Evolutionary conservation across 1,140 invertebrate species (phyloP), one percentile per base, ranked within the genome.

Genomic region (Drosophila biarmipes): DNA sequence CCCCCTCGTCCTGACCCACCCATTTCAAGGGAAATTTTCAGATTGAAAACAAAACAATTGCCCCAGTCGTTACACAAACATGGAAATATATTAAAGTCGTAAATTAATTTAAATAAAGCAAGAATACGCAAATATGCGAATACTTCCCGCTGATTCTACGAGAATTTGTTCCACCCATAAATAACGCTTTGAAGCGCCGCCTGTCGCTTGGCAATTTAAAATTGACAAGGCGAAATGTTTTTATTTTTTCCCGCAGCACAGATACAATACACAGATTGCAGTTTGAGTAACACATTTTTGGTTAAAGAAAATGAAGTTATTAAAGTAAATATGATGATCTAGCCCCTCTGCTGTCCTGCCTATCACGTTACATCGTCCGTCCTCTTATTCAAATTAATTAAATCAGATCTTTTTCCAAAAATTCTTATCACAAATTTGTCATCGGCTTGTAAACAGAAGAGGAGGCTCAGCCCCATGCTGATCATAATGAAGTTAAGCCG

Each of bases 381-480:
- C 37, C 10, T 38, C 15, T 7, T 34, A 69, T 69, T 69, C 63
- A 79, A 79, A 84, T 84, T 82, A 79, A 79, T 71, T 71, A 69
- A 71, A 71, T 69, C 66, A 73, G 61, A 85, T 73, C n/a, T 84
- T 52, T 68, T 45, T 68, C 55, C 31, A 27, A 42, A 68, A 74
- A 69, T 37, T 79, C 81, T 89, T 89, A 87, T 87, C 82, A 73
- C 49, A 89, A 81, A 87, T 87, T 87, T 87, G 82, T 87, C 84
- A 87, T 87, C 82, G 56, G 54, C 54, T 75, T 67, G 82, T 86
- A 87, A 86, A 71, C 51, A 66, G 46, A 11, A 43, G 58, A 42
- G 55, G 55, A 58, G 53, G 8, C 58, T 37, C 58, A 15, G 69
- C 69, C 74, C 46, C 79, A 84, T 74, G 78, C 61, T 69, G 81